phyloP scores from a whole-genome alignment of 1,140 invertebrate genomes.

The Lepidurus apus region DNA sequence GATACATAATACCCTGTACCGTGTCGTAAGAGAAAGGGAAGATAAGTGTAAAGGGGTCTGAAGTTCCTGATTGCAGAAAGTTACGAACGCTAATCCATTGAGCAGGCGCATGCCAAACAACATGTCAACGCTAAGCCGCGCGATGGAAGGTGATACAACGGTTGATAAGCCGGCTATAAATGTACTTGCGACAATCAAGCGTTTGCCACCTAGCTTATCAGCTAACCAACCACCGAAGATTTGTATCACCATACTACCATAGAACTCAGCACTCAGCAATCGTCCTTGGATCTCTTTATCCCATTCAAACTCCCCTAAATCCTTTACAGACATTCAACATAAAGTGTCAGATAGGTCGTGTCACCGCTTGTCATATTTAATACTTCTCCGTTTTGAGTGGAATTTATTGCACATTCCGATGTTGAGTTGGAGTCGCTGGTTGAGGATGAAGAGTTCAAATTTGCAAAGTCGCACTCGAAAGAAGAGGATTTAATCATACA shows the following conservation, averaged over 20 bases:
- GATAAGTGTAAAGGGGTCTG: background rate
- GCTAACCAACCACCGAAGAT: constrained; percentile 47
- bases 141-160: constrained; percentile 23
- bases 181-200: constrained; percentile 37
- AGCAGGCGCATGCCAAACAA: constrained; percentile 45
- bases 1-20: constrained; percentile 50
- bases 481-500: background rate
- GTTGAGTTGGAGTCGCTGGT: background rate
- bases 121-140: constrained; percentile 31
- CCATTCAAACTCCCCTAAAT: constrained; percentile 41
- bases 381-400: background rate
- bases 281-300: constrained; percentile 43
- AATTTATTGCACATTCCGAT: background rate
- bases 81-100: constrained; percentile 45
- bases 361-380: background rate
- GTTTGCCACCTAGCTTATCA: constrained; percentile 44
- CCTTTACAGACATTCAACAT: background rate
- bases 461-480: background rate
- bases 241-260: constrained; percentile 47
- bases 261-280: constrained; percentile 47
- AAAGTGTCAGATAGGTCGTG: background rate
- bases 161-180: constrained; percentile 14
- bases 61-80: constrained; percentile 27
- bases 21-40: background rate
- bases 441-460: background rate